Conservation (phyloP, 1,140 invertebrate species). For the Zaprionus gabonicus region DNA sequence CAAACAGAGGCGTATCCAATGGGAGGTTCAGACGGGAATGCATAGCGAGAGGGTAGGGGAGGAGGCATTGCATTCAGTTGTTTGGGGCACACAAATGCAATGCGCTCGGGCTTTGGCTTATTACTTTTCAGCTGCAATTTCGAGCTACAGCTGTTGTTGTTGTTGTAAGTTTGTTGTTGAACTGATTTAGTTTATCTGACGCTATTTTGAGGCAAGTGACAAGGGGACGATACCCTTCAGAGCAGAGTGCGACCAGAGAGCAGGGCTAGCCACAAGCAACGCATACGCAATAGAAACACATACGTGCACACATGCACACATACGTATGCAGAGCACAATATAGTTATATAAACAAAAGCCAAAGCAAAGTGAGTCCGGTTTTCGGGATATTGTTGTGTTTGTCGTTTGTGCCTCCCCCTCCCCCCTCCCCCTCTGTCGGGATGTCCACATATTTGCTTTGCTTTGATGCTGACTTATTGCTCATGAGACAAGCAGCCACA, state of each 20-base stretch:
- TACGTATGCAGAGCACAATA: neutral
- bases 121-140: slow-evolving; percentile 15
- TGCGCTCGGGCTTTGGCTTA: slow-evolving; percentile 9
- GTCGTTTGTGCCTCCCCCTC: neutral
- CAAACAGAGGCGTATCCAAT: neutral
- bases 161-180: neutral
- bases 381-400: slow-evolving; percentile 33
- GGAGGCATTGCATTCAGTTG: neutral
- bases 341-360: slow-evolving; percentile 40
- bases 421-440: neutral
- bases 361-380: slow-evolving; percentile 27
- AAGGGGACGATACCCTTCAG: neutral
- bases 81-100: neutral
- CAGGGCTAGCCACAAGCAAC: neutral
- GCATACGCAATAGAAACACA: neutral
- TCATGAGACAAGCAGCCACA: slow-evolving; percentile 15
- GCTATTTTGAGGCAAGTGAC: neutral
- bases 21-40: neutral
- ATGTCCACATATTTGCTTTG: slow-evolving; percentile 1
- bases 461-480: slow-evolving; percentile 25
- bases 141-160: neutral
- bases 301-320: neutral
- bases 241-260: too few species aligned
- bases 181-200: slow-evolving; percentile 17
- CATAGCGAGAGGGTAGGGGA: neutral